Evolutionary conservation across 2,797 vertebrate genomes (phyloP), one percentile per base, ranked within the genome.

Genomic region (Podarcis lilfordi): DNA sequence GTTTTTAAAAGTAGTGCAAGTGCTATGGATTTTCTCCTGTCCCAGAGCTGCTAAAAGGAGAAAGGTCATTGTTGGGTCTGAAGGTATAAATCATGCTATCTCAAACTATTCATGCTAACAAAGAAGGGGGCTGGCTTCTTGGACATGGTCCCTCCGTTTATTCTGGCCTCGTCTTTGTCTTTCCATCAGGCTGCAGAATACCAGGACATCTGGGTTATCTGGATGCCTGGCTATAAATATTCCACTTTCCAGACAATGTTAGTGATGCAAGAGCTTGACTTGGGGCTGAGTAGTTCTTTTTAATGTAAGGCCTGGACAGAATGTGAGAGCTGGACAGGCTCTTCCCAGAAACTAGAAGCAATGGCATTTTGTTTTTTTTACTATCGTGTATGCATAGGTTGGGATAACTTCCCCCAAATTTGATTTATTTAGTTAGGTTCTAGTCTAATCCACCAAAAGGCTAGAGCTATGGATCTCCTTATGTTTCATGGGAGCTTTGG

Each of bases 51-150:
- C 75, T 85, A 76, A 85, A 76, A 55, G 78, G 35, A 81, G 83
- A 55, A 8, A 25, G 55, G 59, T 32, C 19, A 68, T 55, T 85
- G 32, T 55, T 66, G 40, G 59, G 61, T 81, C 37, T 68, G 69
- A 85, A 66, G 81, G 59, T 68, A 23, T 81, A 84, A 79, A 89
- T 85, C 71, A 50, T 74, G 50, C 27, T 85, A 85, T 74, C 84
- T 85, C 29, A 80, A 45, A 29, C 25, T 85, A 45, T 75, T 85
- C 55, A 55, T 25, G 29, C 43, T 80, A 64, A 77, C 72, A 82
- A 80, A 64, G 8, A 37, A 43, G n/a, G 32, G 55, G 32, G 55
- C 29, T 81, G 59, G 13, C 32, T 76, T 55, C 77, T 85, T 89
- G 83, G 43, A 64, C 50, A 55, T 43, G 10, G 55, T 35, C 15